Evolutionary conservation across 1,140 invertebrate species (phyloP).

Genomic region (Drosophila bipectinata): DNA sequence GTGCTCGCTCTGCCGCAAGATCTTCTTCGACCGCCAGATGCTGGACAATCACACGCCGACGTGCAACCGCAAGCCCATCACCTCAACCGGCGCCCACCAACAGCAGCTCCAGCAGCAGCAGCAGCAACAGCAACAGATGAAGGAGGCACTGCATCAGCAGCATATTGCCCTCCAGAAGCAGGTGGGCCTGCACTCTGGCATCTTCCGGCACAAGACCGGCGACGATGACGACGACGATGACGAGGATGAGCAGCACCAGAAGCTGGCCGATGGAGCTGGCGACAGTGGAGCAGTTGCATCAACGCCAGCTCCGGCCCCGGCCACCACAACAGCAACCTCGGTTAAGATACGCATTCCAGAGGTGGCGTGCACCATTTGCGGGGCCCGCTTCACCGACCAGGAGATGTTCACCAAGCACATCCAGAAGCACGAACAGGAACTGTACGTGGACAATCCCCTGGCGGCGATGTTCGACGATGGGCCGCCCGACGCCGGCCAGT

Average conservation of each 20-base stretch:
- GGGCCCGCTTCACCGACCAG: conserved; percentile 76
- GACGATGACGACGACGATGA: conserved; percentile 78
- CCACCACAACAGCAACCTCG: background rate
- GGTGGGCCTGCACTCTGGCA: conserved; percentile 17
- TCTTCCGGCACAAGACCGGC: conserved; percentile 77
- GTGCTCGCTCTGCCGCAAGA: conserved; percentile 77
- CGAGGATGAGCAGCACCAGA: conserved; percentile 39
- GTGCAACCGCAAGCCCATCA: conserved; percentile 80
- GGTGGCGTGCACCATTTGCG: conserved; percentile 80
- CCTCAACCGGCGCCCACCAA: conserved; percentile 66
- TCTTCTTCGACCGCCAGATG: conserved; percentile 83
- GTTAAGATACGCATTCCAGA: conserved; percentile 77
- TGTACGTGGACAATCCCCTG: conserved; percentile 81
- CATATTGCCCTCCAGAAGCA: conserved; percentile 24
- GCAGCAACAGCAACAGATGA: conserved; percentile 6
- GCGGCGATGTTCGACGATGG: conserved; percentile 83
- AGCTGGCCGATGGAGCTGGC: conserved; percentile 10
- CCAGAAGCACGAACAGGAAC: conserved; percentile 77
- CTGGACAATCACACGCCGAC: conserved; percentile 79
- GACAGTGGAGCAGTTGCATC: conserved; percentile 18
- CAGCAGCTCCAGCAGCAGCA: conserved; percentile 40
- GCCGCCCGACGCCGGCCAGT: conserved; percentile 77
- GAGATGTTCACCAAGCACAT: conserved; percentile 82
- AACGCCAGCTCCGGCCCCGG: background rate
- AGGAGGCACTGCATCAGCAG: conserved; percentile 15